Conservation (phyloP, 2,113 vertebrate species). For the Caloenas nicobarica region DNA sequence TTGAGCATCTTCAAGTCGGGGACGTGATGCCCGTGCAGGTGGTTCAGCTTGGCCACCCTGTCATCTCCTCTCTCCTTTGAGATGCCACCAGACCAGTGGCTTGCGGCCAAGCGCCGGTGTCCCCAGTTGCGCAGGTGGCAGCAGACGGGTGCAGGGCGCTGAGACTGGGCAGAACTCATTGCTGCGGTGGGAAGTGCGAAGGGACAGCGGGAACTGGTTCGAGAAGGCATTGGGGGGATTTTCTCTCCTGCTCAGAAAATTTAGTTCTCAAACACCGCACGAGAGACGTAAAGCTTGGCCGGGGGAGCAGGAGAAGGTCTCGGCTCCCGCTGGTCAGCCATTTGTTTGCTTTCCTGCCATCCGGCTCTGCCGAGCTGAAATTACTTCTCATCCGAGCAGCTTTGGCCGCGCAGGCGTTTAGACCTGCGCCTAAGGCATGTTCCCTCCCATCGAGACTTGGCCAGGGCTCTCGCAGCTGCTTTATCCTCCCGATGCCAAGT, state of each 20-base stretch:
- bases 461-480: neutral
- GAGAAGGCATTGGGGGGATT: too few species aligned
- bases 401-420: neutral
- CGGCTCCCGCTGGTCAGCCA: neutral
- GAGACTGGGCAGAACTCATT: neutral
- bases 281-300: too few species aligned
- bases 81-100: neutral
- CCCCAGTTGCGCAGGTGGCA: accelerated
- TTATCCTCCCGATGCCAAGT: neutral
- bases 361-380: neutral
- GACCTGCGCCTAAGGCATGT: neutral
- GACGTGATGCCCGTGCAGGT: accelerated
- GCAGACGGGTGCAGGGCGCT: neutral
- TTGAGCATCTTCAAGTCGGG: neutral
- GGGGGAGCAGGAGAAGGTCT: neutral
- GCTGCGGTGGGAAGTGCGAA: neutral
- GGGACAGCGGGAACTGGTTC: too few species aligned
- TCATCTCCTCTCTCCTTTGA: neutral
- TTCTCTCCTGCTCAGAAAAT: too few species aligned
- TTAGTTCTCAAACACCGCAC: too few species aligned
- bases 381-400: neutral
- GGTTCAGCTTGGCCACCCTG: neutral
- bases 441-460: neutral
- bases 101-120: neutral
- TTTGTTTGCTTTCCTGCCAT: neutral